Conservation (phyloP, 2,113 vertebrate genomes). For the Emydura subglobosa region DNA sequence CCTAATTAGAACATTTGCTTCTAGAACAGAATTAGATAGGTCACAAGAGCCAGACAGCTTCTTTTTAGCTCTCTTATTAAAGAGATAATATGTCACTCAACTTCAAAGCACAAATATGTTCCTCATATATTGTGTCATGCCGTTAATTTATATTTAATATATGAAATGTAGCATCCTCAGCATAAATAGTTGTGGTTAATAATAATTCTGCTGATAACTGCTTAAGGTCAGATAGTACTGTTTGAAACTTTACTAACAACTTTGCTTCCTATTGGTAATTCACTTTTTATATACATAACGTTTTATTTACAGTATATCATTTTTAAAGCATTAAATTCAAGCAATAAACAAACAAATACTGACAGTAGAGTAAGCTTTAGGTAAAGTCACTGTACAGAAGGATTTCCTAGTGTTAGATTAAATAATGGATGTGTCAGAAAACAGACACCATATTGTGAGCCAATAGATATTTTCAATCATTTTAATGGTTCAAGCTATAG, state of each 20-base stretch:
- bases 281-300: not conserved
- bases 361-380: accelerated
- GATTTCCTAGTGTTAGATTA: not conserved
- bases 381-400: not conserved
- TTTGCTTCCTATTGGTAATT: not conserved
- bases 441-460: not conserved
- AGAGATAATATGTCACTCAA: not conserved
- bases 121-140: not conserved
- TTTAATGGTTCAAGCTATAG: not conserved
- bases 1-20: too few relatives aligned
- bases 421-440: not conserved
- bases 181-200: not conserved
- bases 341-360: not conserved
- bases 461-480: not conserved
- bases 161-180: not conserved
- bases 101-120: not conserved
- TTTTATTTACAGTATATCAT: not conserved
- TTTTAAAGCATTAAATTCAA: not conserved
- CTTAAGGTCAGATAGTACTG: not conserved
- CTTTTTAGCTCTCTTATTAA: not conserved
- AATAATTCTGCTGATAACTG: not conserved
- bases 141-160: not conserved
- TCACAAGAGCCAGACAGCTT: too few relatives aligned
- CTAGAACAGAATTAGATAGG: too few relatives aligned
- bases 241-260: not conserved